Percentiles rank a stretch among this genome's conserved stretches.
These are phyloP conservation scores for Lasioglossum calceatum DNA, from an alignment of 2,888 invertebrate genomes.

Conservation along the genomic window DNA sequence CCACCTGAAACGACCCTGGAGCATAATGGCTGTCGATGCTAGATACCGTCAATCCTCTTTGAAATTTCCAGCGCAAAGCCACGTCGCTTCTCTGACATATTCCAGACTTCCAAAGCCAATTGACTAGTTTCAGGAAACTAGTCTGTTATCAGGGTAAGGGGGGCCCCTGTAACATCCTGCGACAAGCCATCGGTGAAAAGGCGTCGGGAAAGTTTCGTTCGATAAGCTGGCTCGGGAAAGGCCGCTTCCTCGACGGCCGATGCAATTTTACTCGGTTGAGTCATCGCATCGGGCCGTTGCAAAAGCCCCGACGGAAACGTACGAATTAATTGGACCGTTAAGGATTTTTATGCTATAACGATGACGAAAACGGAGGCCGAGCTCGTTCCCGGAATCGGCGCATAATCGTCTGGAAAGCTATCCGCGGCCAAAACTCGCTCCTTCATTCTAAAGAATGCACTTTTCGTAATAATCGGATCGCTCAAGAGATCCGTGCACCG, in stretches of 20 bases:
- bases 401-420: background rate
- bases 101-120: background rate
- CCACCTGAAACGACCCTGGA: background rate
- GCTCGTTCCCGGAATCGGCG: background rate
- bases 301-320: constrained; percentile 9
- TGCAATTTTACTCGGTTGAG: constrained; percentile 40
- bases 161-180: constrained; percentile 64
- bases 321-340: constrained; percentile 13
- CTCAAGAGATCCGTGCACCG: background rate
- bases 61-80: background rate
- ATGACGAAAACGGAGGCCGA: background rate
- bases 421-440: background rate
- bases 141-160: constrained; percentile 42
- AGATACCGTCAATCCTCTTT: background rate
- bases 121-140: background rate
- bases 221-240: constrained; percentile 48
- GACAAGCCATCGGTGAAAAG: constrained; percentile 28
- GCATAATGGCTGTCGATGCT: background rate
- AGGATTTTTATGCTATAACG: background rate
- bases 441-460: background rate
- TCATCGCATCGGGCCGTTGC: constrained; percentile 35
- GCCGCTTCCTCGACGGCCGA: constrained; percentile 10
- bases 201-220: constrained; percentile 34
- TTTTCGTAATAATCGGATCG: background rate
- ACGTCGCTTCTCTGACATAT: background rate